Base-by-base conservation (phyloP, 2,888 invertebrate genomes). In the Leucophenga montana region DNA sequence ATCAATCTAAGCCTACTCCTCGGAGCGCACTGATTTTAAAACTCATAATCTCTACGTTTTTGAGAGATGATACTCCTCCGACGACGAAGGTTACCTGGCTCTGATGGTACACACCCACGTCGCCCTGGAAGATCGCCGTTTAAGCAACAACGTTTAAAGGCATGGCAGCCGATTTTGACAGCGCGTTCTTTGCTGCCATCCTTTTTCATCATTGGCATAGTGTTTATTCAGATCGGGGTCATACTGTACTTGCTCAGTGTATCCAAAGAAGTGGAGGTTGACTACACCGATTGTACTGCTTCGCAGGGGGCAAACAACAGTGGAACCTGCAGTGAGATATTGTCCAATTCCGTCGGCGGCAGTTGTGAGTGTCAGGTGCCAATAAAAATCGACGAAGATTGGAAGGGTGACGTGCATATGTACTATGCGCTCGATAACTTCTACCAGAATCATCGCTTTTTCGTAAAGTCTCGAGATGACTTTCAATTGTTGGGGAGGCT, bases 51-150 rank as follows among this genome's bases (percentile, higher is more conserved):
- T 11, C 5, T 39, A 39, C 39, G 5, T 3, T 39, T 11, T 39
- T 39, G 39, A 39, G 39, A 39, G 11, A 39, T 39, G 39, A 1
- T 5, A 5, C 8, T 3, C 9, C 8, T 3, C 11, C 39, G 39
- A 39, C 39, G 39, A 39, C 39, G 3, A 39, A 39, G 39, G 39
- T 1, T 8, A 39, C 39, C 4, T 39, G 33, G 8, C 33, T 33
- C 33, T 33, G 39, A 39, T 39, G 39, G 1, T 39, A 39, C 39
- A 11, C 87, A 70, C 85, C 85, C 86, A 86, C 87, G 31, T n/a
- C 50, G 59, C 1, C 59, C 59, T 16, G 33, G 33, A 8, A n/a
- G 16, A 33, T 33, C 59, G 11, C 27, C 16, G 11, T 39, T 64
- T n/a, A 64, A 20, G 11, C 62, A 64, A 27, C 62, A 64, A 48